Percentiles rank a stretch among this genome's conserved stretches.
phyloP scores from a whole-genome alignment of 64 coral and sea anemone species.

The Stylophora pistillata region DNA sequence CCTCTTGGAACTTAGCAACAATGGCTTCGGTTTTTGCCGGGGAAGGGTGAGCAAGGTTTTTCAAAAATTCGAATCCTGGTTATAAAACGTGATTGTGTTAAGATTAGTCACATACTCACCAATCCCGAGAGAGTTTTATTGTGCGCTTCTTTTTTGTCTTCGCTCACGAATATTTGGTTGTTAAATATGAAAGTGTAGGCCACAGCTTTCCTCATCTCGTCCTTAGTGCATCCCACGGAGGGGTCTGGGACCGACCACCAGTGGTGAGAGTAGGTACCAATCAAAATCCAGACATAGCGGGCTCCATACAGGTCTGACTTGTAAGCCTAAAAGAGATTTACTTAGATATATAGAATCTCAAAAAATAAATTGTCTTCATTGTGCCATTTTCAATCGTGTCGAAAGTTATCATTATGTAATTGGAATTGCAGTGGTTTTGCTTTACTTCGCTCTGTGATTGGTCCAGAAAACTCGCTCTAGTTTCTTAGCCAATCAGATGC shows the following conservation, averaged over 20 bases:
- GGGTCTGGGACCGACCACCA: constrained; percentile 79
- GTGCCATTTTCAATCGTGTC: no score
- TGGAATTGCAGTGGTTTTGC: no score
- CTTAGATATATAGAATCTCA: no score
- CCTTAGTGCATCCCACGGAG: constrained; percentile 38
- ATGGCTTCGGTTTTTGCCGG: no score
- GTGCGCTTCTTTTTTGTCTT: constrained; percentile 50
- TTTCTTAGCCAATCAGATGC: no score
- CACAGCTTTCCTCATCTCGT: constrained; percentile 84
- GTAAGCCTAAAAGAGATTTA: constrained; percentile 52
- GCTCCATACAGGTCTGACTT: constrained; percentile 74
- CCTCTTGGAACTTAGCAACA: no score
- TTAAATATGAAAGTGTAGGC: constrained; percentile 91
- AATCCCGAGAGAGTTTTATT: constrained; percentile 74
- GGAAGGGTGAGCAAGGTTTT: no score
- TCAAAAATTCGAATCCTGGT: no score
- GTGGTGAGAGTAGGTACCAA: constrained; percentile 68
- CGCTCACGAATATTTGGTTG: constrained; percentile 80
- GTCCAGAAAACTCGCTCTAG: no score
- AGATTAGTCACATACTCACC: constrained; percentile 41
- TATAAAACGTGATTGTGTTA: not conserved
- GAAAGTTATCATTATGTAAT: no score
- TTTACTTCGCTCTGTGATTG: no score
- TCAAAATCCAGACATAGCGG: constrained; percentile 80
- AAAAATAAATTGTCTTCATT: no score